A percentile compares a stretch with the other conserved stretches of the same genome.
phyloP scores from a whole-genome alignment of 92 coral and sea anemone genomes.

The Paragorgia papillata region DNA sequence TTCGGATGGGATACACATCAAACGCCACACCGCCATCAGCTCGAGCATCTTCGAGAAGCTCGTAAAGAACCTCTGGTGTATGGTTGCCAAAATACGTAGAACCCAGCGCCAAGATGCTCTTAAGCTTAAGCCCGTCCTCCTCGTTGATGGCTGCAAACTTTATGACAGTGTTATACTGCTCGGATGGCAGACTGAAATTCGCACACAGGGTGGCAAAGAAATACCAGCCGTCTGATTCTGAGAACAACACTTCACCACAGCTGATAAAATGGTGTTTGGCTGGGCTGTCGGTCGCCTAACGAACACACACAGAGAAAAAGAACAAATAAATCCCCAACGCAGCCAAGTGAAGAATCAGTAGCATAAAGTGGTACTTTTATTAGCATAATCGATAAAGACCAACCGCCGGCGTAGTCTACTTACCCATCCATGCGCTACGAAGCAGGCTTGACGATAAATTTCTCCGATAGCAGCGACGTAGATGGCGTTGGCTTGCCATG shows the following conservation, averaged over 20 bases:
- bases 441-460: constrained; percentile 53
- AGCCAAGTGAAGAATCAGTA: too few species aligned
- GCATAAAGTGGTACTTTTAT: too few species aligned
- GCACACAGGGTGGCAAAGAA: constrained; percentile 2
- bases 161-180: constrained; percentile 13
- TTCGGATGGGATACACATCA: background rate
- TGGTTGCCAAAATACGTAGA: constrained; percentile 16
- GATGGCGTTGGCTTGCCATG: constrained; percentile 33
- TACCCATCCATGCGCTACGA: constrained; percentile 55
- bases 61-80: constrained; percentile 17
- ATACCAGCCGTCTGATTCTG: constrained; percentile 10
- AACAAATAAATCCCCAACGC: too few species aligned
- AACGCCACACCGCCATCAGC: constrained; percentile 52
- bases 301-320: background rate
- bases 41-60: constrained; percentile 60
- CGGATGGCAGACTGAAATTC: background rate
- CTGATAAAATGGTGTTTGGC: background rate
- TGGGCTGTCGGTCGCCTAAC: background rate
- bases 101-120: background rate
- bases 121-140: constrained; percentile 3
- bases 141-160: background rate
- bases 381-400: too few species aligned
- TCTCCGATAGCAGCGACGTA: constrained; percentile 39
- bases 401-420: too few species aligned
- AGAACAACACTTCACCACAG: constrained; percentile 5